Base-by-base conservation (phyloP, 2,888 invertebrate species). In the Cancer borealis region DNA sequence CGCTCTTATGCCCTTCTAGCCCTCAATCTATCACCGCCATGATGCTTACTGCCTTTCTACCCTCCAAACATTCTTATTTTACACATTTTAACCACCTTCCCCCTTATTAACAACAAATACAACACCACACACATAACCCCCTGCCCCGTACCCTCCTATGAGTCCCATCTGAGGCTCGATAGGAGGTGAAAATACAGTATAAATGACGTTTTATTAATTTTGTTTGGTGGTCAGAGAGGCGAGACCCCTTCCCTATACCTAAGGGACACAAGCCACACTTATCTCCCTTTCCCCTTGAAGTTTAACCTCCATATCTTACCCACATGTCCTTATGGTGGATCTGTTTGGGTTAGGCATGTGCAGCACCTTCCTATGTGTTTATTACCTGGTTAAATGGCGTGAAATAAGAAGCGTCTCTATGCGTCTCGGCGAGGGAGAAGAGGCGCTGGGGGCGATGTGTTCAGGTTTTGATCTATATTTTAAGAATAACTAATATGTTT, bases 11-110 rank as follows among this genome's bases (percentile, higher is more conserved):
- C 92, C 94, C 94, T 94, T 94, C 84, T 94, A 39, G 90, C 49
- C 87, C 94, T 26, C 87, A 84, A 47, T 30, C 47, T 4, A 66
- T 6, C 87, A 26, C 88, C 88, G 94, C 94, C 94, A 94, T 94
- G 94, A 94, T 94, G 94, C 94, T 94, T 94, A 94, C 94, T 26
- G 66, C 94, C 94, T 92, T 94, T 88, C 92, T 79, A 91, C 94
- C 45, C 92, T n/a, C 87, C 92, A 46, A 26, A 8, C 87, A 26
- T 17, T 0, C 47, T 39, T 73, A 79, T 92, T 45, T 49, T 21
- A 21, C 87, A 26, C 88, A 12, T 47, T 30, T 91, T 12, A 1
- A 45, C n/a, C 84, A n/a, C n/a, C 4, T 10, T 47, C 26, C 46
- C 30, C 21, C 8, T 10, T 1, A 12, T 0, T 45, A n/a, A 0